Evolutionary conservation across 23 tunicate genomes (phyloP).

Genomic region (Phallusia fumigata): DNA sequence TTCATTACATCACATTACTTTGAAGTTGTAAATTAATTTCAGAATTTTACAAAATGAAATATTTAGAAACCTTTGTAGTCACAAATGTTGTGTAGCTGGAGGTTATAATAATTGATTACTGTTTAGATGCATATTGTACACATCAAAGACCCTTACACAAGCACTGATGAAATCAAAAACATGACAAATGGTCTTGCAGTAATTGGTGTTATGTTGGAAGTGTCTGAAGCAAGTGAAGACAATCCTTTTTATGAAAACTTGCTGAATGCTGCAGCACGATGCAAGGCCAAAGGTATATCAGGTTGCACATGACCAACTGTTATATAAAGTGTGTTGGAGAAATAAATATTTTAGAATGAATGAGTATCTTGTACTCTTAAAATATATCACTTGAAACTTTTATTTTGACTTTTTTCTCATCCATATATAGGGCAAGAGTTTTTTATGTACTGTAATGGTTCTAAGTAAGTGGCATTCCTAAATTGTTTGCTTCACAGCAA

Average conservation of each 20-base stretch:
- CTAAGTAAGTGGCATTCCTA: too few species aligned
- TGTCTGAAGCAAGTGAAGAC: slow-evolving; percentile 9
- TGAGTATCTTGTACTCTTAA: too few species aligned
- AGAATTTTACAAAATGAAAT: neutral
- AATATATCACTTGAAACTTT: too few species aligned
- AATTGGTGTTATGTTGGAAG: slow-evolving; percentile 66
- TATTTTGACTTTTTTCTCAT: too few species aligned
- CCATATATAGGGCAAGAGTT: too few species aligned
- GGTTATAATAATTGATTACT: neutral
- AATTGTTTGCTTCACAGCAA: too few species aligned
- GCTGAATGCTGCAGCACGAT: slow-evolving; percentile 27
- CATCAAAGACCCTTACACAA: slow-evolving; percentile 65
- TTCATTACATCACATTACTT: neutral
- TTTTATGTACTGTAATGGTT: too few species aligned
- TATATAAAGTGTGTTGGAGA: too few species aligned
- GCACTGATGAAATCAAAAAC: slow-evolving; percentile 49
- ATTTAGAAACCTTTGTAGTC: too few species aligned
- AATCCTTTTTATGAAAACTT: slow-evolving; percentile 39
- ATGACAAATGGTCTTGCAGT: slow-evolving; percentile 80
- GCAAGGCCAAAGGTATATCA: slow-evolving; percentile 37
- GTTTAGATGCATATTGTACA: slow-evolving; percentile 94
- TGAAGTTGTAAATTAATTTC: neutral
- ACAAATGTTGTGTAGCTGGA: too few species aligned
- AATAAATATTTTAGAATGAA: too few species aligned
- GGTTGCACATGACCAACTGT: too few species aligned